Evolutionary conservation across 2,888 invertebrate species (phyloP), one percentile per base, ranked within the genome.

Genomic region (Drosophila testacea): DNA sequence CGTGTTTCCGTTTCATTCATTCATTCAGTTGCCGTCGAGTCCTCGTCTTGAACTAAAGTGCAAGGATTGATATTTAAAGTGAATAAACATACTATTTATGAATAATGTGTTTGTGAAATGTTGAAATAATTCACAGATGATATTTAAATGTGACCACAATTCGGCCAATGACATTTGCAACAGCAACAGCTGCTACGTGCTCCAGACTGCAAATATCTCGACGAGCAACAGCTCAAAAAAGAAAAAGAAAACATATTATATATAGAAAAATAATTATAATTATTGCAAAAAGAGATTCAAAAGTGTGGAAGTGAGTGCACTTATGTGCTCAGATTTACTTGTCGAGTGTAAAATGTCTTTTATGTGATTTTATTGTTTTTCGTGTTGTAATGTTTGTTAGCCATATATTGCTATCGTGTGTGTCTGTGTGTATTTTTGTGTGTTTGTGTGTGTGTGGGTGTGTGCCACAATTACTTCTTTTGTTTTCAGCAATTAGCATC

Each of bases 331-430:
- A 54, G 27, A 60, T 48, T 69, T 51, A 52, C 22, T 59, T 44
- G 51, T 67, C 79, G 52, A 65, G 62, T 68, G 68, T 61, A 39
- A 72, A 77, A 84, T 72, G 68, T 74, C 55, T 77, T 79, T 71
- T 69, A 73, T 81, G 74, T 71, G 67, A 85, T 88, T 83, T 79
- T 55, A 71, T 82, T 69, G 69, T 66, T 65, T 69, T 57, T 56
- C 52, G 47, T 44, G 27, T 46, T 46, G 41, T 44, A 28, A 28
- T 64, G 27, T 41, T 28, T 44, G 42, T 30, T 22, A 38, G 27
- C 13, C n/a, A 13, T 39, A 11, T 46, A 27, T 22, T 3, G 22
- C 22, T 22, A 22, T 22, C 22, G 22, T 28, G 27, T 60, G 27
- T 16, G 9, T 46, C 61, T 39, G 39, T 36, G 28, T 52, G 42